Percentiles rank a stretch among this genome's conserved stretches.
Conservation (phyloP, 2,113 vertebrate species). For the Oncorhynchus kisutch region DNA sequence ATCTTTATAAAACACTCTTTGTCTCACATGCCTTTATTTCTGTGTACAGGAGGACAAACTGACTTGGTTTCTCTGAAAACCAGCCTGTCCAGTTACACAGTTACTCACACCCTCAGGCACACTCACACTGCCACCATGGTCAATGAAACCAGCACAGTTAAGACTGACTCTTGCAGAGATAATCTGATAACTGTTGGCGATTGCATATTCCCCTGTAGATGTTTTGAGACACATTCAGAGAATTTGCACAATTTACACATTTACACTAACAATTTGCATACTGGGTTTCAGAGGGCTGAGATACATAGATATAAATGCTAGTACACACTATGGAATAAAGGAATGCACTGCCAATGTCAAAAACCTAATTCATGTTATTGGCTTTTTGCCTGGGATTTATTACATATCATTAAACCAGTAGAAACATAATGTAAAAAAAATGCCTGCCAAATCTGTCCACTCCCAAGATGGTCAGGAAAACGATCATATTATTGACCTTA, state of each 20-base stretch:
- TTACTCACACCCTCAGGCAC: background rate
- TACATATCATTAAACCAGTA: constrained; percentile 36
- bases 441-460: constrained; percentile 8
- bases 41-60: background rate
- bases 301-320: constrained; percentile 16
- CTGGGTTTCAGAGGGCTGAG: background rate
- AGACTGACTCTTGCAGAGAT: background rate
- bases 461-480: background rate
- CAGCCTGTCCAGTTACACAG: constrained; percentile 22
- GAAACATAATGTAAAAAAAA: constrained; percentile 47
- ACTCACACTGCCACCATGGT: background rate
- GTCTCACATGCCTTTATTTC: constrained; percentile 19
- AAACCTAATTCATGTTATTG: constrained; percentile 24
- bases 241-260: background rate
- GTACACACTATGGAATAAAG: background rate
- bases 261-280: background rate
- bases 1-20: constrained; percentile 36
- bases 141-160: background rate
- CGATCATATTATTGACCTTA: background rate
- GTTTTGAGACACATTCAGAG: background rate
- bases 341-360: constrained; percentile 21
- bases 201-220: background rate
- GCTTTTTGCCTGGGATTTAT: constrained; percentile 42
- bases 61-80: background rate
- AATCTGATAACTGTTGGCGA: background rate